Conservation (phyloP, 2,888 invertebrate species). For the Teleogryllus oceanicus region DNA sequence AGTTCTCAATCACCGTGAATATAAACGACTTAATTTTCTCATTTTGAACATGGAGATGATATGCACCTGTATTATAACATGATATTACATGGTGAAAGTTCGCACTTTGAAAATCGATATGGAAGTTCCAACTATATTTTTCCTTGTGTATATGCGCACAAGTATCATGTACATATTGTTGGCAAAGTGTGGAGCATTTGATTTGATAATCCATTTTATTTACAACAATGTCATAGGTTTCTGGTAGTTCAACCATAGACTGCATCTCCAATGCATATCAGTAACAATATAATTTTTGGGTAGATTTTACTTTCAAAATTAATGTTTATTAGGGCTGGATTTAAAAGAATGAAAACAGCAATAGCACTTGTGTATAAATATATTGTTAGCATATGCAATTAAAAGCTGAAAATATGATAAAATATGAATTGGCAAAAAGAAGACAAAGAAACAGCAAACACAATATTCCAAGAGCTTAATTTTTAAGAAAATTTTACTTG, state of each 20-base stretch:
- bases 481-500: too few species aligned
- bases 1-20: slow-evolving; percentile 50
- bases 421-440: too few species aligned
- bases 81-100: slow-evolving; percentile 60
- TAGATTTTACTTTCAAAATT: too few species aligned
- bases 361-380: too few species aligned
- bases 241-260: slow-evolving; percentile 47
- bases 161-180: slow-evolving; percentile 52
- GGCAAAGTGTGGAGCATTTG: slow-evolving; percentile 47
- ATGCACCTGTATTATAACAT: slow-evolving; percentile 65
- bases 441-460: too few species aligned
- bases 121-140: slow-evolving; percentile 54
- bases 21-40: slow-evolving; percentile 52
- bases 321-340: too few species aligned
- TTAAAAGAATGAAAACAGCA: too few species aligned
- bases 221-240: slow-evolving; percentile 59
- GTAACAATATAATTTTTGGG: background rate
- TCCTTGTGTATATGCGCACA: slow-evolving; percentile 49
- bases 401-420: too few species aligned
- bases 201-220: slow-evolving; percentile 50
- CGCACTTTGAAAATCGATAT: slow-evolving; percentile 53
- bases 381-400: too few species aligned
- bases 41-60: slow-evolving; percentile 59
- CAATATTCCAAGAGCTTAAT: too few species aligned
- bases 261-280: background rate